Conservation (phyloP, 2,888 invertebrate genomes). For the Tetrapedia diversipes region DNA sequence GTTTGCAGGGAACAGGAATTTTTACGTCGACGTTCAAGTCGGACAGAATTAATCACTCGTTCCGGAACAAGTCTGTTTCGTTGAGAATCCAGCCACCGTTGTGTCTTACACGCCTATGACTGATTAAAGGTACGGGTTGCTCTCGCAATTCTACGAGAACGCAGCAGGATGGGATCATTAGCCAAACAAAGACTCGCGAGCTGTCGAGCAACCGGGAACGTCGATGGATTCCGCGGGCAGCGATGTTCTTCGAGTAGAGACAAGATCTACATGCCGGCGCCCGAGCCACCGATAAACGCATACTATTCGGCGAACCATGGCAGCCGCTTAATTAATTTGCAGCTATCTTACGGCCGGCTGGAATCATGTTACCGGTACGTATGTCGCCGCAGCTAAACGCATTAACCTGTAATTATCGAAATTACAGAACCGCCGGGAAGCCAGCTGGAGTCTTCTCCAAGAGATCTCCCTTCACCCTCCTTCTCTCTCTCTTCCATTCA, state of each 20-base stretch:
- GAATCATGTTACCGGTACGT: conserved; percentile 70
- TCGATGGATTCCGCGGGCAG: conserved; percentile 26
- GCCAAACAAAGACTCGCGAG: not conserved
- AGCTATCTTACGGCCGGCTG: conserved; percentile 72
- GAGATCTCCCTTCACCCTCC: conserved; percentile 20
- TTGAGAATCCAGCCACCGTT: too few relatives aligned
- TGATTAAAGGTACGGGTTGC: too few relatives aligned
- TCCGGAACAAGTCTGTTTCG: too few relatives aligned
- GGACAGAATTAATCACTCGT: too few relatives aligned
- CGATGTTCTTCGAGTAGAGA: conserved; percentile 43
- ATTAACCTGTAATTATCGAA: conserved; percentile 79
- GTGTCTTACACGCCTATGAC: too few relatives aligned
- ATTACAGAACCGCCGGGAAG: conserved; percentile 71
- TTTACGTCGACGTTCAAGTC: not conserved
- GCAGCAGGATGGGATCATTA: conserved; percentile 13
- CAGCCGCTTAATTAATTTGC: conserved; percentile 75
- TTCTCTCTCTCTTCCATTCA: not conserved
- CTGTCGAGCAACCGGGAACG: conserved; percentile 6
- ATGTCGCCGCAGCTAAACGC: conserved; percentile 73
- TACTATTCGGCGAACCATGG: conserved; percentile 57
- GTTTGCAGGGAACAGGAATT: not conserved
- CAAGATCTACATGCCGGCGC: conserved; percentile 52
- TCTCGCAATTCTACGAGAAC: too few relatives aligned
- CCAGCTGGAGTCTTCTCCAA: conserved; percentile 58
- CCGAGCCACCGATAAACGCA: conserved; percentile 43